Evolutionary conservation across 2,113 vertebrate genomes (phyloP).

Genomic region (Pollimyrus isidori): DNA sequence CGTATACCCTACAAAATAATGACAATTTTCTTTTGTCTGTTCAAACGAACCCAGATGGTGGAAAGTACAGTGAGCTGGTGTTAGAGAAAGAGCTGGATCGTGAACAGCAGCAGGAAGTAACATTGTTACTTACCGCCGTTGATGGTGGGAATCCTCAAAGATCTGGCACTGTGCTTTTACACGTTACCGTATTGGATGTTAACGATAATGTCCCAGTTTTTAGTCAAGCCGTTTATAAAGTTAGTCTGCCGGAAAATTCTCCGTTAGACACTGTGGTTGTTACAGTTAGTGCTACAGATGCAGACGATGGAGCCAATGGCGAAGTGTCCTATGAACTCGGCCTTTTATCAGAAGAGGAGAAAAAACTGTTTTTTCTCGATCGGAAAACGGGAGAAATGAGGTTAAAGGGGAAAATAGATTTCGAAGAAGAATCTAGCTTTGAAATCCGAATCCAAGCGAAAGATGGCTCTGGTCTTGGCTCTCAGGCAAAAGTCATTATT

Average conservation of each 20-base stretch:
- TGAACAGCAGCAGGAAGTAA: not conserved
- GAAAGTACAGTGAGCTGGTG: not conserved
- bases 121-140: not conserved
- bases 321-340: not conserved
- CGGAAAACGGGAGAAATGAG: not conserved
- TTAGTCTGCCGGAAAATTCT: not conserved
- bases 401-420: not conserved
- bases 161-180: not conserved
- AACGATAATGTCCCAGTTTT: not conserved
- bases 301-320: not conserved
- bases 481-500: not conserved
- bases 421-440: not conserved
- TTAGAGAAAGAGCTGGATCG: not conserved
- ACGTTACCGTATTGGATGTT: not conserved
- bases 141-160: not conserved
- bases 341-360: not conserved
- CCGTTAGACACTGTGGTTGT: not conserved
- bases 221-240: not conserved
- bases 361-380: not conserved
- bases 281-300: not conserved
- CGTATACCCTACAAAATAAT: constrained; percentile 52
- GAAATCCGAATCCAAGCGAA: not conserved
- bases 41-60: constrained; percentile 16
- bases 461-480: not conserved
- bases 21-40: constrained; percentile 54